Percentiles rank a stretch among this genome's conserved stretches.
Conservation (phyloP, 2,113 vertebrate species). For the Cyanistes caeruleus region DNA sequence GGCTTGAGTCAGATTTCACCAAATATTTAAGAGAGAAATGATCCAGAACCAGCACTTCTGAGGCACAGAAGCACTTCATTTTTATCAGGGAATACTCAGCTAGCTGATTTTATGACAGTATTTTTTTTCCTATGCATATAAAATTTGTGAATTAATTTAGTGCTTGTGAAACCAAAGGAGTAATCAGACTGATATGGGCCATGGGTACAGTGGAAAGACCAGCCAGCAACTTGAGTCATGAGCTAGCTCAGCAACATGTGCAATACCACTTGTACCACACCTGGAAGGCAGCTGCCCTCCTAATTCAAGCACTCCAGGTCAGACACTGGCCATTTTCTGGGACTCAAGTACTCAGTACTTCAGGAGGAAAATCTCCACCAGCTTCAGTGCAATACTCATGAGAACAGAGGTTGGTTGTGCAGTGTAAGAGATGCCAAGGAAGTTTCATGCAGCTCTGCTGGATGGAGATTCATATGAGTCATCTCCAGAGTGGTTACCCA, state of each 20-base stretch:
- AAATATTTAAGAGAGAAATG: constrained; percentile 5
- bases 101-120: neutral
- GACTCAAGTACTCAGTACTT: neutral
- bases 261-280: rapidly evolving
- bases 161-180: neutral
- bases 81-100: neutral
- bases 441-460: no score
- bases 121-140: neutral
- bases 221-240: neutral
- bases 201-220: neutral
- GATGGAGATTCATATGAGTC: neutral
- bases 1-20: neutral
- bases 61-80: constrained; percentile 14
- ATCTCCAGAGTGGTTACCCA: neutral
- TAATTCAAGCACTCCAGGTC: neutral
- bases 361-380: neutral
- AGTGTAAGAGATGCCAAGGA: neutral
- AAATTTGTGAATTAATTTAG: constrained; percentile 1
- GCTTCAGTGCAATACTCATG: neutral
- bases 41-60: neutral
- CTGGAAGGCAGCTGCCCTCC: neutral
- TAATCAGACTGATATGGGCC: neutral
- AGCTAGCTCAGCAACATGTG: neutral
- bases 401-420: neutral
- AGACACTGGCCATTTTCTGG: neutral